Evolutionary conservation across 2,797 vertebrate genomes (phyloP), one percentile per base, ranked within the genome.

Genomic region (Protosalanx chinensis): DNA sequence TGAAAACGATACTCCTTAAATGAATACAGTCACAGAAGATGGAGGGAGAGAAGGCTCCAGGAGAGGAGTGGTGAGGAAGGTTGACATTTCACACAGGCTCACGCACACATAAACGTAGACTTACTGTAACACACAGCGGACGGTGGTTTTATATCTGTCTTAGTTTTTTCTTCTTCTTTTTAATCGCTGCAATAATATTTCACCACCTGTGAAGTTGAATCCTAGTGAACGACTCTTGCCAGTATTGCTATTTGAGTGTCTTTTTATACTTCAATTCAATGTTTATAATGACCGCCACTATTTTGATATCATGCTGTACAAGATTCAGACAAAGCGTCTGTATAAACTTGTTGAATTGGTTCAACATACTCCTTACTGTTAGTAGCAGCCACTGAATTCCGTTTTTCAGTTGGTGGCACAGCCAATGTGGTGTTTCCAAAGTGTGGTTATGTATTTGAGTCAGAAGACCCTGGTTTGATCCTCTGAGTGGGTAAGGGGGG

Each of bases 1-100:
- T 65, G 57, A 75, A 80, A 83, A 73, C n/a, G 70, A 84, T 81
- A 70, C 64, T 75, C 37, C 18, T 60, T 30, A 30, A 79, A 73
- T 58, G 68, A 49, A 81, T 63, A 37, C 62, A 68, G 64, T 27
- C 23, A 64, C 23, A 60, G 53, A 1, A 1, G 32, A 6, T 16
- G 18, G 16, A 33, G 57, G 13, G 23, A 58, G 8, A 4, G 10
- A 18, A 3, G 58, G 20, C 29, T 60, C 20, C 5, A 61, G 32
- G 53, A 68, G 30, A 15, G 53, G 15, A 70, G 30, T 1, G 15
- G 27, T 57, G 58, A 29, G 23, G 18, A 49, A 71, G 58, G 68
- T 64, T 49, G 68, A 6, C 62, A 72, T 64, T 74, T 73, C 18
- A 56, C 71, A 65, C 67, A 60, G 18, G 27, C 6, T 23, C 62